A percentile compares a stretch with the other conserved stretches of the same genome.
Conservation (phyloP, 2,797 vertebrate species). For the Myotis myotis region DNA sequence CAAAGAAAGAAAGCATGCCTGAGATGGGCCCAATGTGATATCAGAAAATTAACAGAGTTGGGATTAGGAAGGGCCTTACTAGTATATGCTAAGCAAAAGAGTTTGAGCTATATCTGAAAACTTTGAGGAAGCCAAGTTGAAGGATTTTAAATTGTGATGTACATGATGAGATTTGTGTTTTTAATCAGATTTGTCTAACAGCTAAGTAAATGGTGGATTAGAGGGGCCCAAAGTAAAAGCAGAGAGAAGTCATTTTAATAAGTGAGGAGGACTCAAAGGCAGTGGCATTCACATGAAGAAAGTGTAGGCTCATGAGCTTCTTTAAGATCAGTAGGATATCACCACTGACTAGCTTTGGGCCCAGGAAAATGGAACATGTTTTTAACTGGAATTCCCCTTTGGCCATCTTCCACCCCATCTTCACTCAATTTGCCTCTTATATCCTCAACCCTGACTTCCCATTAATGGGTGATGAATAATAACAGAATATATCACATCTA, state of each 20-base stretch:
- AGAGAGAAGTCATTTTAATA: not conserved
- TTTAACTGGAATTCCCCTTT: not conserved
- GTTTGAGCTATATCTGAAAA: not conserved
- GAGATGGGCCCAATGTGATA: accelerated
- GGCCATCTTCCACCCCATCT: not conserved
- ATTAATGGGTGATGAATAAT: not conserved
- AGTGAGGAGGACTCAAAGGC: not conserved
- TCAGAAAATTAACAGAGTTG: not conserved
- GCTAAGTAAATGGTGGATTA: conserved; percentile 8
- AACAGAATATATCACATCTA: not conserved
- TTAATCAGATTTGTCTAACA: conserved; percentile 36
- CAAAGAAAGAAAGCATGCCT: not conserved
- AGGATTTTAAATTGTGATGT: not conserved
- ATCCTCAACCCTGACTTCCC: not conserved
- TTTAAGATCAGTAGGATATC: not conserved
- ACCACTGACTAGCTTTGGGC: not conserved
- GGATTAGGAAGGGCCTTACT: not conserved
- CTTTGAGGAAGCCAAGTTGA: not conserved
- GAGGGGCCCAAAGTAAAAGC: not conserved
- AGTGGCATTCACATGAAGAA: not conserved
- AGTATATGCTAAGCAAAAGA: not conserved
- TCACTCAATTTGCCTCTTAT: not conserved
- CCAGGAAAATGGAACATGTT: not conserved
- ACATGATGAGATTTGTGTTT: not conserved
- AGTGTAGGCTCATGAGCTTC: not conserved